Evolutionary conservation across 30 jellyfish, hydroid and myxozoan genomes (phyloP), one percentile per base, ranked within the genome.

Genomic region (Hydractinia echinata): DNA sequence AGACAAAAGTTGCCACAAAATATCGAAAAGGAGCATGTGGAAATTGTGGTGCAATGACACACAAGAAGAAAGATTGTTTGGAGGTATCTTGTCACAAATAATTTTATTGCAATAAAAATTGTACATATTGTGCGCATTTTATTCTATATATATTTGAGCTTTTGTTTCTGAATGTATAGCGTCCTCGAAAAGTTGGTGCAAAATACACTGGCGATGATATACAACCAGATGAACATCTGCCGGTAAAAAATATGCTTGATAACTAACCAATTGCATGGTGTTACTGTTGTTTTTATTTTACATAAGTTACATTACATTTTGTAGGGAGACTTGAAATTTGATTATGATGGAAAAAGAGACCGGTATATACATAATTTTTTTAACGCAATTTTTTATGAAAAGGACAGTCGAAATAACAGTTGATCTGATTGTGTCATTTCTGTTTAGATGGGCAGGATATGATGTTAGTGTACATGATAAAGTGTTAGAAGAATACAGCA

Each of bases 181-280:
- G 99, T 55, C 99, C 99, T 54, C 82, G 99, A 76, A 89, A 88
- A 79, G 92, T 89, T 74, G 99, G 99, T 73, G 99, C 99, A 16
- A 89, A 86, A 77, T 94, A 64, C 81, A 84, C 99, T 11, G 96
- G 96, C 16, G 96, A 94, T 52, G 99, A 94, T 61, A 88, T 94
- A 13, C 77, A 82, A 56, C 95, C 99, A 52, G 99, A 88, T 82
- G 99, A 94, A 86, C 78, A 76, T 51, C 62, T 93, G 5, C 99
- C 96, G 85, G 98, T 92, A 76, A 8, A 67, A 66, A 21, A 71
- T n/a, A 10, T 16, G 21, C 6, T 72, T 64, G 18, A n/a, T 13
- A 9, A 64, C 2, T n/a, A n/a, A n/a, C n/a, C n/a, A n/a, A n/a
- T n/a, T 60, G n/a, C 18, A 60, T 16, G n/a, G 70, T 60, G n/a